phyloP scores from a whole-genome alignment of 1,140 invertebrate species.

The Grapholita molesta region DNA sequence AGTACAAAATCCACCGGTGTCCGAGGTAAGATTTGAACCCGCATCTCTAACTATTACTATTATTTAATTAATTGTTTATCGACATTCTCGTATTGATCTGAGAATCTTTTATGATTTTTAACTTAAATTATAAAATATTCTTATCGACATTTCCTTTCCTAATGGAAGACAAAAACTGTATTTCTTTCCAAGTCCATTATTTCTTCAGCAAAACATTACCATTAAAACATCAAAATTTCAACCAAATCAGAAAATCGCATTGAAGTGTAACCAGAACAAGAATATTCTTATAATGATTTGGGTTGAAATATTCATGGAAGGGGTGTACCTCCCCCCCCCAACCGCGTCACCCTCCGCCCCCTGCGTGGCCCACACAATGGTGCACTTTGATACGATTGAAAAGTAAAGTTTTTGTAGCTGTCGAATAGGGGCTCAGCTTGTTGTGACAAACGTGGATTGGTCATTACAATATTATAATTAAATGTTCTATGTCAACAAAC shows the following conservation, averaged over 20 bases:
- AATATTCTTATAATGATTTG: constrained; percentile 13
- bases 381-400: constrained; percentile 15
- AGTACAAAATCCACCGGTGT: too few relatives aligned
- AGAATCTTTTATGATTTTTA: too few relatives aligned
- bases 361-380: not conserved
- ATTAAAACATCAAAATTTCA: constrained; percentile 1
- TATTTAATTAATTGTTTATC: too few relatives aligned
- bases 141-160: too few relatives aligned
- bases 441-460: not conserved
- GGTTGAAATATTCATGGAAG: constrained; percentile 12
- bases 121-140: too few relatives aligned
- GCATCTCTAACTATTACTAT: too few relatives aligned
- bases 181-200: not conserved
- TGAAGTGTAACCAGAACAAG: not conserved
- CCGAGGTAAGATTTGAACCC: too few relatives aligned
- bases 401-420: constrained; percentile 15
- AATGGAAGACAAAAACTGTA: not conserved
- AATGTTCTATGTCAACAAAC: too few relatives aligned
- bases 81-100: too few relatives aligned
- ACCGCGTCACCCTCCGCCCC: not conserved
- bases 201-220: not conserved
- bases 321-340: not conserved
- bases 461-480: not conserved
- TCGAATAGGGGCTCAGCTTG: not conserved
- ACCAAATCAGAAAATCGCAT: not conserved